Evolutionary conservation across 2,797 vertebrate species (phyloP), one percentile per base, ranked within the genome.

Genomic region (Arctocebus calabarensis): DNA sequence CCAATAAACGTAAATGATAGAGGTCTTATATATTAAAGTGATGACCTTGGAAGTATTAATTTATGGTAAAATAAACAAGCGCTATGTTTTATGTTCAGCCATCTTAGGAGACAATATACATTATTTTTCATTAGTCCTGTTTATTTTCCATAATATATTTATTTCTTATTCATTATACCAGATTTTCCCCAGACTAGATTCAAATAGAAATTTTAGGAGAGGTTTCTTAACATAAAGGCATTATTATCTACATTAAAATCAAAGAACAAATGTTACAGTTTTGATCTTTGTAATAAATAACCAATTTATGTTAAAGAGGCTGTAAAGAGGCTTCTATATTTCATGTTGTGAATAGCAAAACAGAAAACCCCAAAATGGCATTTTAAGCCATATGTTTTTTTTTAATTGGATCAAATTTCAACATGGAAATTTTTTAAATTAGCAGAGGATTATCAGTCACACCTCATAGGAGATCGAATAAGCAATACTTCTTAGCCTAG

Each of bases 401-500:
- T 82, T 5, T 43, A 64, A 84, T 73, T 66, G 22, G 62, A 43
- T 84, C 84, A 45, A 92, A 82, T 4, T 70, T 93, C 40, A 84
- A 87, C 85, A 55, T 88, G 43, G 61, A 78, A 0, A 32, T 62
- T 74, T 96, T 95, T 97, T 48, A 29, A 83, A 48, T 97, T 97
- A 94, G 66, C 68, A 43, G 90, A 94, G 59, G 82, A 71, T 75
- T 83, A 94, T 85, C 32, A 92, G 59, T 81, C 37, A 81, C 57
- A 90, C 32, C 59, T 89, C 37, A 81, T 52, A 93, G 94, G 90
- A 92, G 71, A 83, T 81, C 93, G 81, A 66, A 86, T 61, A 66
- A 91, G 48, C 34, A 96, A 84, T 91, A 83, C 84, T 95, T 94
- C 97, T 90, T 19, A 5, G 78, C 96, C 40, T 25, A 88, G 86